Evolutionary conservation across 2,888 invertebrate species (phyloP).

Genomic region (Stenolophus ochropezus): DNA sequence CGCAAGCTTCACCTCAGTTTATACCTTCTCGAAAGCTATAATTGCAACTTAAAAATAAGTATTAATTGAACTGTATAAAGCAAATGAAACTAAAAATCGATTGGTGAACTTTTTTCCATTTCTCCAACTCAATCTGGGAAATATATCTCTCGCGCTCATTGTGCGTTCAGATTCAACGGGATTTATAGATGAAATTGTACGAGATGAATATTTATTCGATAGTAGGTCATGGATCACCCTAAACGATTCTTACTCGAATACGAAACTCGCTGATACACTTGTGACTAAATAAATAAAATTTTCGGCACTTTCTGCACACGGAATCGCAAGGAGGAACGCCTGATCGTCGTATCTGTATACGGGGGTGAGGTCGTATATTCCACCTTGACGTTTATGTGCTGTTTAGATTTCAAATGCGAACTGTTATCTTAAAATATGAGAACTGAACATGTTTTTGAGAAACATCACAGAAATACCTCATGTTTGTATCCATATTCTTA

Average conservation of each 20-base stretch:
- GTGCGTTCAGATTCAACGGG: conserved; percentile 12
- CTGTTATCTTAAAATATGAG: background rate
- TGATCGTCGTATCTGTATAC: background rate
- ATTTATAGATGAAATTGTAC: conserved; percentile 27
- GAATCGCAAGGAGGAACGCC: background rate
- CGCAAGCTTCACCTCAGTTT: too few relatives aligned
- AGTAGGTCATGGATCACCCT: conserved; percentile 16
- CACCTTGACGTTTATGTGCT: background rate
- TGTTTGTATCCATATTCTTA: too few relatives aligned
- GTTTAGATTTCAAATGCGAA: background rate
- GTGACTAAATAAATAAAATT: conserved; percentile 37
- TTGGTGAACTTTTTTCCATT: background rate
- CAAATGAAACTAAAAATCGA: background rate
- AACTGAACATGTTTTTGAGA: background rate
- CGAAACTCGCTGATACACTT: conserved; percentile 7
- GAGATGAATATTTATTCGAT: conserved; percentile 33
- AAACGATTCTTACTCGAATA: background rate
- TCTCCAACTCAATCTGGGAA: background rate
- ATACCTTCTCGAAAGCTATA: too few relatives aligned
- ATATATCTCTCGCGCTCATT: background rate
- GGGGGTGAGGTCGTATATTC: background rate
- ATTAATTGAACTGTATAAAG: background rate
- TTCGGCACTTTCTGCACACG: conserved; percentile 2
- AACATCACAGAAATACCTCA: too few relatives aligned
- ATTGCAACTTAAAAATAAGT: background rate